These are phyloP conservation scores for Rhingia campestris DNA, from an alignment of 2,888 invertebrate species.

Conservation along the genomic window DNA sequence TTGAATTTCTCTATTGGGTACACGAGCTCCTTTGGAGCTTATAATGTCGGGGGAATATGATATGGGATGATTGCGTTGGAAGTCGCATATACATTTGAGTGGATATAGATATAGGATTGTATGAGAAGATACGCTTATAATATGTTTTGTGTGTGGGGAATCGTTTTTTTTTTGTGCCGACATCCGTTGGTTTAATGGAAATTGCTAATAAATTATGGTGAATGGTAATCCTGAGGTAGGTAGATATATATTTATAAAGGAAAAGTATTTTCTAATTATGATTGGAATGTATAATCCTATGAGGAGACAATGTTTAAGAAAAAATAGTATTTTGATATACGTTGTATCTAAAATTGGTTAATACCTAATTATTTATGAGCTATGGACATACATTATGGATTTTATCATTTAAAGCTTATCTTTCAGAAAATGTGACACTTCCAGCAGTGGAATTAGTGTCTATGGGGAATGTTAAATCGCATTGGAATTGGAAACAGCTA, in stretches of 20 bases:
- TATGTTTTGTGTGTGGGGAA: constrained; percentile 19
- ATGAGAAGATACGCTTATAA: neutral
- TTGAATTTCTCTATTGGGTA: constrained; percentile 66
- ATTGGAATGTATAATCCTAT: constrained; percentile 24
- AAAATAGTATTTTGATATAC: neutral
- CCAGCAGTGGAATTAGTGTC: no score
- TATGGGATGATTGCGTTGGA: constrained; percentile 41
- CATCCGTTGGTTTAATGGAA: constrained; percentile 50
- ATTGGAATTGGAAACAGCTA: no score
- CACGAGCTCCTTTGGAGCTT: constrained; percentile 27
- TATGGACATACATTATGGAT: no score
- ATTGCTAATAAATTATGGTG: constrained; percentile 66
- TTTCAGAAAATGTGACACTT: no score
- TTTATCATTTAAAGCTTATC: no score
- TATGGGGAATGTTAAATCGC: no score
- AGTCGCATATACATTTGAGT: neutral
- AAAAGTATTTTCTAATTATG: constrained; percentile 33
- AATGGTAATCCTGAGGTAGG: constrained; percentile 55
- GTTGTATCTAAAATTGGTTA: no score
- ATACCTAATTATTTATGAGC: no score
- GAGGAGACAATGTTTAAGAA: constrained; percentile 20
- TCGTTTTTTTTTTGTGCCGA: constrained; percentile 19
- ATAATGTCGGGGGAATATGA: constrained; percentile 5
- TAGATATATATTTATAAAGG: constrained; percentile 17
- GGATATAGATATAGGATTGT: no score